Base-by-base conservation (phyloP, 2,797 vertebrate species). In the Tragelaphus eurycerus region DNA sequence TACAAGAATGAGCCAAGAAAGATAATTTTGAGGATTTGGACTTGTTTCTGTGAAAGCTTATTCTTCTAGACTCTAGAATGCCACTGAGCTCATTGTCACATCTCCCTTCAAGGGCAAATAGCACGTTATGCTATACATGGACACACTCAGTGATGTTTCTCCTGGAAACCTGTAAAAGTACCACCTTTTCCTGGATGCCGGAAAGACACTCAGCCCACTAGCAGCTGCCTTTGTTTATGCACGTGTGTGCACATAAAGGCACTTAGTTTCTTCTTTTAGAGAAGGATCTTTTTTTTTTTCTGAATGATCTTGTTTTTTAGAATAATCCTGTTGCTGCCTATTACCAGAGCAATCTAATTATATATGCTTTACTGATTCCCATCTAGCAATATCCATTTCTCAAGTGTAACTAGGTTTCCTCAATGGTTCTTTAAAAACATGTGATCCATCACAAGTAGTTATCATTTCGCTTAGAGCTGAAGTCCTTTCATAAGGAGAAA, bases 381-480 rank as follows among this genome's bases (percentile, higher is more conserved):
- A 74, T 57, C 78, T 59, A 85, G 31, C 21, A 78, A 89, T 95
- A 79, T 62, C n/a, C n/a, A 90, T 81, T 95, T 93, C 86, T 85
- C 50, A 95, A 91, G 79, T 81, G 90, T 92, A 89, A 94, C 8
- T 95, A 83, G 71, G 17, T 43, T 93, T 97, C 46, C 43, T 98
- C 60, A 87, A 15, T 67, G 43, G 19, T 93, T 92, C 29, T 59
- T 93, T 92, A 87, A 95, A 95, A 78, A 59, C 52, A 79, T 43
- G 3, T n/a, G 60, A 2, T 62, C 50, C 78, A n/a, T 96, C 79
- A 90, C n/a, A 38, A 67, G 27, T 46, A 43, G 10, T 82, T 86
- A 64, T 79, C 48, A 95, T 67, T 93, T 82, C 27, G 64, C 71
- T 93, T 15, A 76, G 52, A 57, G 25, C 54, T 76, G 25, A 93